Evolutionary conservation across 2,113 vertebrate species (phyloP), one percentile per base, ranked within the genome.

Genomic region (Chionodraco myersi): DNA sequence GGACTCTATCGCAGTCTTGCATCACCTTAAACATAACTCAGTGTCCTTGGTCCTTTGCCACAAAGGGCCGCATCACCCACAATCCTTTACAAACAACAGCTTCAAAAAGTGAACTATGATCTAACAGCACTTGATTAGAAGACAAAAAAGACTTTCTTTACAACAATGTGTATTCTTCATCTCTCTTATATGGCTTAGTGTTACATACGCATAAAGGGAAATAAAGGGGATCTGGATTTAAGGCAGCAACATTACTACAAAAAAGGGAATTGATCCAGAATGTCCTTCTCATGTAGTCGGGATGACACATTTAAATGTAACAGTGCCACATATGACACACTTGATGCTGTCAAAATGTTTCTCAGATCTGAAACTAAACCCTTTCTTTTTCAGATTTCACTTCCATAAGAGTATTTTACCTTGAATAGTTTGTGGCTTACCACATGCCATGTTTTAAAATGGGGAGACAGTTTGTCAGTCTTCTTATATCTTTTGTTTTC

Each of bases 341-440:
- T 80, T 67, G 77, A 86, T 76, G 82, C 77, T 89, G 75, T 91
- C 84, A 82, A 84, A 82, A 80, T 64, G 60, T 81, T 73, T 75
- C 70, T 79, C 58, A 64, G 34, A 77, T 65, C 56, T 60, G 49
- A 80, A 86, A 66, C 16, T 15, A 15, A 80, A 72, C 47, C 56
- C 68, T 64, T 53, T 53, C 2, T 30, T 63, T 77, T 69, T 73
- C 71, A 56, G 54, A 86, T 71, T 80, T 87, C 77, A 87, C 71
- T 75, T 87, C 53, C 52, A 79, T 87, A 18, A 77, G 5, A 79
- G 80, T 84, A 80, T 81, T 79, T 88, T 86, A 87, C 82, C 82
- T 86, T 86, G 62, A 82, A 85, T 85, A 78, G 74, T 89, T 90
- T 80, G 88, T 83, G 88, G 90, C 85, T 94, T 89, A 88, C 71